Percentiles rank a stretch among this genome's conserved stretches.
phyloP scores from a whole-genome alignment of 2,888 invertebrate genomes.

The Phaedon cochleariae region DNA sequence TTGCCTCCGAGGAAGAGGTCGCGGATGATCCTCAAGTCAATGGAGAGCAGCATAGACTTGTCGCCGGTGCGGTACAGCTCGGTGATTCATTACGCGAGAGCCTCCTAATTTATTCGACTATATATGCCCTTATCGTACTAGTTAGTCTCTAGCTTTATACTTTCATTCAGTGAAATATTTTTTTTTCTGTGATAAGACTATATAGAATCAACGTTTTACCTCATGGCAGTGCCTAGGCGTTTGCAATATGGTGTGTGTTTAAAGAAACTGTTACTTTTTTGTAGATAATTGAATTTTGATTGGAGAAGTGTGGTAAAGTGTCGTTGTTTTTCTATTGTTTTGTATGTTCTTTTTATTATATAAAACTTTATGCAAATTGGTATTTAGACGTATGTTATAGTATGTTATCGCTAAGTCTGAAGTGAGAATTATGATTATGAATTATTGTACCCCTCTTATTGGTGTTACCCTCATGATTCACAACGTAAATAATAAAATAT shows the following conservation, averaged over 20 bases:
- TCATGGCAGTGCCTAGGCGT: slow-evolving; percentile 63
- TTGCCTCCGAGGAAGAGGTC: slow-evolving; percentile 81
- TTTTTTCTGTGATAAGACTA: slow-evolving; percentile 63
- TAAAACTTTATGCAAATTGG: slow-evolving; percentile 57
- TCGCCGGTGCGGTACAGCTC: slow-evolving; percentile 68
- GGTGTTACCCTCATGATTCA: background rate
- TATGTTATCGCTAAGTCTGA: background rate
- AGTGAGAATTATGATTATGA: background rate
- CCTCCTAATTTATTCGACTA: slow-evolving; percentile 62
- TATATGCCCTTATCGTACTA: slow-evolving; percentile 21
- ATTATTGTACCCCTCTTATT: background rate
- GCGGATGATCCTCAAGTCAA: slow-evolving; percentile 78
- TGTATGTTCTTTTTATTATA: slow-evolving; percentile 51
- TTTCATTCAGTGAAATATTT: slow-evolving; percentile 38
- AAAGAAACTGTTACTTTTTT: slow-evolving; percentile 22
- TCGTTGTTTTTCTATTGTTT: slow-evolving; percentile 50
- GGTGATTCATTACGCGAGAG: slow-evolving; percentile 87
- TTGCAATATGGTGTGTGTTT: slow-evolving; percentile 54
- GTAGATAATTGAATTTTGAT: slow-evolving; percentile 27
- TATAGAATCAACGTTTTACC: slow-evolving; percentile 59
- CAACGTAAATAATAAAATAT: background rate
- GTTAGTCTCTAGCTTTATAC: slow-evolving; percentile 38
- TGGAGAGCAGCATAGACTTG: slow-evolving; percentile 61
- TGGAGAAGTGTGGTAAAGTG: slow-evolving; percentile 45
- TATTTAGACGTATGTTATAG: background rate